Percentiles rank a stretch among this genome's conserved stretches.
Evolutionary conservation across 2,113 vertebrate species (phyloP).

Genomic region (Poicephalus meyeri): DNA sequence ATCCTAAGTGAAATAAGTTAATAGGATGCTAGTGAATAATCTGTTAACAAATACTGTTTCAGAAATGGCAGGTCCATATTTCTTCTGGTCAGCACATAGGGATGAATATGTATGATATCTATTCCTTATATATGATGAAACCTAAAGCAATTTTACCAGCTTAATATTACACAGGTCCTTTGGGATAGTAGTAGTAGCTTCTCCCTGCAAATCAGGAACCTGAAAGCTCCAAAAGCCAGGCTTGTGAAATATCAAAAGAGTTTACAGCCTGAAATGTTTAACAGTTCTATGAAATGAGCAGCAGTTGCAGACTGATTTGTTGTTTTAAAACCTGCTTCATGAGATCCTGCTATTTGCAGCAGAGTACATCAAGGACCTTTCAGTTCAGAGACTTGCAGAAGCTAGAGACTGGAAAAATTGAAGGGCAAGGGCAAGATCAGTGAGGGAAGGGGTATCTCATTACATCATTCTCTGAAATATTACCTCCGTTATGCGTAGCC

Average conservation of each 20-base stretch:
- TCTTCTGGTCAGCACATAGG: constrained; percentile 1
- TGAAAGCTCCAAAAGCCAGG: constrained; percentile 56
- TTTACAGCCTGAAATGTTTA: constrained; percentile 34
- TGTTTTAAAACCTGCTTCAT: constrained; percentile 52
- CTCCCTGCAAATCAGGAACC: constrained; percentile 57
- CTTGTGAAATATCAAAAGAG: constrained; percentile 58
- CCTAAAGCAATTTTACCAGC: constrained; percentile 62
- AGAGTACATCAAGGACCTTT: neutral
- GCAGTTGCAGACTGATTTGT: constrained; percentile 55
- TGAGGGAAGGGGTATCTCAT: neutral
- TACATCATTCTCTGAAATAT: neutral
- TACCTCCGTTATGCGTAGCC: neutral
- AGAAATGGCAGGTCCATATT: neutral
- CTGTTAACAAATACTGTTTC: neutral
- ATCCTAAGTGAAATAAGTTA: neutral
- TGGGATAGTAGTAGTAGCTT: constrained; percentile 35
- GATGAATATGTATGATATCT: constrained; percentile 17
- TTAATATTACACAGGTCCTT: constrained; percentile 49
- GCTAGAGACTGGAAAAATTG: neutral
- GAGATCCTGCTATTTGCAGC: constrained; percentile 6
- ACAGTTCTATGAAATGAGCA: constrained; percentile 53
- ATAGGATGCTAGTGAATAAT: neutral
- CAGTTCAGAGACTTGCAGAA: constrained; percentile 32
- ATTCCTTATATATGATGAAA: constrained; percentile 36
- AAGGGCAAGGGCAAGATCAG: neutral